Conservation (phyloP, 2,888 invertebrate genomes). For the Diadromus collaris region DNA sequence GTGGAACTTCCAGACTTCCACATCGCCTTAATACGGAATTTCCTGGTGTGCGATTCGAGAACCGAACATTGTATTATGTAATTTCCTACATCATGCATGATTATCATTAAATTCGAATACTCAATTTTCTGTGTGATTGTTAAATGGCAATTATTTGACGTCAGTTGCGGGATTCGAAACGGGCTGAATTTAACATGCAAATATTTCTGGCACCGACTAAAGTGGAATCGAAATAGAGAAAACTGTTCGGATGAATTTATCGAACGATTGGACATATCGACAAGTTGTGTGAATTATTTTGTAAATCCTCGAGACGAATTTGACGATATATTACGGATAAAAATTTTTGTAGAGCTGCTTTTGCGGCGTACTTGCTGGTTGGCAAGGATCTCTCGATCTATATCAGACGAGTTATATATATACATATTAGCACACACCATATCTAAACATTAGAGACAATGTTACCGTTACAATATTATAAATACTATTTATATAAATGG, state of each 20-base stretch:
- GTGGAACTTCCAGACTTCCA: background rate
- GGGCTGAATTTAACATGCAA: constrained; percentile 11
- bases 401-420: constrained; percentile 61
- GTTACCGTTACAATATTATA: constrained; percentile 77
- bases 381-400: constrained; percentile 63
- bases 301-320: constrained; percentile 19
- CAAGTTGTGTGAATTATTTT: constrained; percentile 36
- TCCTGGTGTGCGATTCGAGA: background rate
- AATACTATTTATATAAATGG: constrained; percentile 76
- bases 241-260: constrained; percentile 32
- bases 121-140: constrained; percentile 33
- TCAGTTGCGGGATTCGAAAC: constrained; percentile 21
- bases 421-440: constrained; percentile 53
- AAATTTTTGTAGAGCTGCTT: constrained; percentile 48
- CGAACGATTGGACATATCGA: constrained; percentile 50
- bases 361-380: constrained; percentile 55
- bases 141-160: constrained; percentile 53
- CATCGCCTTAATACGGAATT: constrained; percentile 5
- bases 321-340: constrained; percentile 28
- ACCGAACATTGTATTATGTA: constrained; percentile 2
- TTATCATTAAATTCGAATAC: constrained; percentile 9
- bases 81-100: constrained; percentile 14
- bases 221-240: constrained; percentile 13
- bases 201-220: constrained; percentile 13
- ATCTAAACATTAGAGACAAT: constrained; percentile 68